These are phyloP conservation scores for Dasyprocta punctata DNA, from an alignment of 2,113 vertebrate species.

Conservation along the genomic window DNA sequence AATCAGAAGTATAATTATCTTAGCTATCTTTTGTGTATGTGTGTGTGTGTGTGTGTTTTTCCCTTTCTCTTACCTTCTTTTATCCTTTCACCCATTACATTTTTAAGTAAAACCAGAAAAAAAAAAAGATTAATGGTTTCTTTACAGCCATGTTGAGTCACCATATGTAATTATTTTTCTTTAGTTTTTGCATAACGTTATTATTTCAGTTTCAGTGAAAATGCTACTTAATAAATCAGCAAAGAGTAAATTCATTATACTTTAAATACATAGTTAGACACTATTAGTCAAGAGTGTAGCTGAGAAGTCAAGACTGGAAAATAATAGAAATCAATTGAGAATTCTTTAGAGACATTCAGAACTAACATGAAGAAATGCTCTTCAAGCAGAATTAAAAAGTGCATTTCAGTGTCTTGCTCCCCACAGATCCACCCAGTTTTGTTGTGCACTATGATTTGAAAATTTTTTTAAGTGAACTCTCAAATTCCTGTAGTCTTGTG, in stretches of 20 bases:
- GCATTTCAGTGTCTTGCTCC: not conserved
- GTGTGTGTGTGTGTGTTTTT: no score
- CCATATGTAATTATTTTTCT: not conserved
- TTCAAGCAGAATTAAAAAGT: not conserved
- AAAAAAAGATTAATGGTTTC: conserved; percentile 43
- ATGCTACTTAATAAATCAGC: not conserved
- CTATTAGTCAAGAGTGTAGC: not conserved
- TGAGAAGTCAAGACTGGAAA: not conserved
- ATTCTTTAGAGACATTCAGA: not conserved
- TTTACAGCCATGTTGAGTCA: conserved; percentile 57
- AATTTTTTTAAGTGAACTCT: not conserved
- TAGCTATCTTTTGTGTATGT: no score
- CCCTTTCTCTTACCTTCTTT: no score
- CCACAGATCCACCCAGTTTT: no score
- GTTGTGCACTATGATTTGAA: not conserved
- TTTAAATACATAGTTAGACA: not conserved
- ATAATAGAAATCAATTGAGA: not conserved
- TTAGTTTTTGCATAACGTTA: not conserved
- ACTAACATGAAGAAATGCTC: not conserved
- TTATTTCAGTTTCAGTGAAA: not conserved
- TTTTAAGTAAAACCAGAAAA: conserved; percentile 75
- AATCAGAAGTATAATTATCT: no score
- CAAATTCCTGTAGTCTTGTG: not conserved
- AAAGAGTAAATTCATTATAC: conserved; percentile 1
- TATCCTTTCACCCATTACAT: conserved; percentile 20